Evolutionary conservation across 2,113 vertebrate species (phyloP), one percentile per base, ranked within the genome.

Genomic region (Tyto alba): DNA sequence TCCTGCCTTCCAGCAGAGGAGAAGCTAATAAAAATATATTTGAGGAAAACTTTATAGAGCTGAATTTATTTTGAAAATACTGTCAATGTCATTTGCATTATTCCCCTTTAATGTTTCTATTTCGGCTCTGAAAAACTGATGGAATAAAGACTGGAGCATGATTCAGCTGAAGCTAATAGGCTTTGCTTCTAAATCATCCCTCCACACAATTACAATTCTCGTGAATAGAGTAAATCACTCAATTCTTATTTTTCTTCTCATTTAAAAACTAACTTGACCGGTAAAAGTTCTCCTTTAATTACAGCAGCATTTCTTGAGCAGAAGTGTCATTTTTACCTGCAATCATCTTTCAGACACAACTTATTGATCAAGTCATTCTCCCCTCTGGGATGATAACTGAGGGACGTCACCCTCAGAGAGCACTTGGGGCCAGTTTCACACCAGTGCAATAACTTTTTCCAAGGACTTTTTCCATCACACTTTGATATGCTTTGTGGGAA

Each of bases 301-400:
- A 36, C n/a, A 53, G 19, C 1, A 1, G 7, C 13, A 21, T 32
- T 59, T 76, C 43, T 52, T 14, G 50, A 81, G 69, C 40, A 53
- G n/a, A 76, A 15, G 21, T 30, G n/a, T 21, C 17, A 76, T 64
- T 74, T 63, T 52, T 23, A n/a, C 15, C 7, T 9, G 29, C 41
- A 40, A 8, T 63, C 41, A 52, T 16, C 62, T 76, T 75, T 29
- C 60, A 62, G 56, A 25, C 25, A 27, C 18, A 18, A 34, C 74
- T 62, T 21, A 20, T 4, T 5, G 26, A 74, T 36, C 40, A 34
- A 56, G 18, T 14, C 17, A 9, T 32, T 52, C 50, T 59, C n/a
- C 27, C 34, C 22, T 27, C 32, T 6, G 30, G 60, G 60, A 27
- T 0, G 1, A 3, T 16, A 30, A 45, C 1, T 29, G 62, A 11